Evolutionary conservation across 1,140 invertebrate genomes (phyloP), one percentile per base, ranked within the genome.

Genomic region (Atta colombica): DNA sequence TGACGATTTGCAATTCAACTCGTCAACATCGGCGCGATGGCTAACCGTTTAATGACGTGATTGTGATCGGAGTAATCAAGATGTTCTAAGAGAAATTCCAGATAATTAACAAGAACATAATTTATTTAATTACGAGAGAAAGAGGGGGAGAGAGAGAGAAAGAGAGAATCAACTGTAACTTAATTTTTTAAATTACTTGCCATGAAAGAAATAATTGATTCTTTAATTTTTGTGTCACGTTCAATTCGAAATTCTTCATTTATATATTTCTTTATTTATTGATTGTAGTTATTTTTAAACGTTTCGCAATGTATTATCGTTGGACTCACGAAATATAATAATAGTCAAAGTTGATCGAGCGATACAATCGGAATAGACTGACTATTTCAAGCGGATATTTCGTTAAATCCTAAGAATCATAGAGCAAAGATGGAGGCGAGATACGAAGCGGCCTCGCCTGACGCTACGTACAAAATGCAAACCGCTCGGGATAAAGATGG

Each of bases 401-500:
- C 68, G 80, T 61, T 60, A 88, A 90, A 91, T 85, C 87, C 87
- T 72, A 85, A 66, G 89, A 91, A 89, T 90, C 88, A 86, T 87
- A 88, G 81, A 89, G 88, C 88, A 86, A 90, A 91, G 92, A 91
- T 90, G 89, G 81, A 87, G 82, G 90, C 89, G 88, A 87, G 91
- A 85, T 88, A 92, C 78, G 87, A 86, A 87, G 69, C 35, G 80
- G 39, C 55, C 69, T 84, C 80, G 69, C 68, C 39, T 65, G 28
- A 28, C 60, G 63, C 51, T 71, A 74, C 49, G 65, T 69, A 81
- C 66, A 68, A 84, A 84, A 84, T 84, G 80, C 80, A 84, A 84
- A 84, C 74, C 80, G 80, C 18, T 39, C 69, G 80, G 80, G 80
- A 84, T 84, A 84, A 84, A 84, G 80, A 84, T 84, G 80, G 72